Evolutionary conservation across 2,797 vertebrate genomes (phyloP).

Genomic region (Ispidina lecontei): DNA sequence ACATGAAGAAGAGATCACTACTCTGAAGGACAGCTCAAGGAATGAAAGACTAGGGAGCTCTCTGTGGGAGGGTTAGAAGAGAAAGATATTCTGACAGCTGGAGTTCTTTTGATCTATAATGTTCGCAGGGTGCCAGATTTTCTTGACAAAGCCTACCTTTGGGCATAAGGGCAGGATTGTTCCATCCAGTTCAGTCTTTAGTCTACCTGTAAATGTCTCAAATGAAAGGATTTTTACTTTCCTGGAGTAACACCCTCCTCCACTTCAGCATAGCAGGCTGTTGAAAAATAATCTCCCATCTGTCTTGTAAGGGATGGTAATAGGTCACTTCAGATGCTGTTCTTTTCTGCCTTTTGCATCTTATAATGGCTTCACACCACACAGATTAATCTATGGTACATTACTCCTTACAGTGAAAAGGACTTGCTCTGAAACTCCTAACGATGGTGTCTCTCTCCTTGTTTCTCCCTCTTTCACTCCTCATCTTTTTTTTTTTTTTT

Average conservation of each 20-base stretch:
- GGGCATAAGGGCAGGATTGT: neutral
- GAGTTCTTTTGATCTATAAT: neutral
- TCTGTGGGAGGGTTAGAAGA: neutral
- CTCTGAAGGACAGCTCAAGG: neutral
- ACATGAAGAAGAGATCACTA: neutral
- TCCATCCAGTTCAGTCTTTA: neutral
- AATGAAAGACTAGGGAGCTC: neutral
- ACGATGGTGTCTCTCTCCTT: neutral
- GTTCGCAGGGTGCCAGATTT: neutral
- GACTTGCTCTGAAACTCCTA: neutral
- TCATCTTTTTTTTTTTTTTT: conserved; percentile 4
- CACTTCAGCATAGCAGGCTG: neutral
- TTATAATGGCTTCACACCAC: neutral
- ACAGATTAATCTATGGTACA: neutral
- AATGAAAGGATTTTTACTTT: neutral
- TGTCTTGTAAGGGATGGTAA: neutral
- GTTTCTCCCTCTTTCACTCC: neutral
- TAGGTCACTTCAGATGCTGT: neutral
- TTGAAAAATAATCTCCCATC: neutral
- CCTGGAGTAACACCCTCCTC: neutral
- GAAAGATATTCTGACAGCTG: neutral
- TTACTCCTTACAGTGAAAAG: neutral
- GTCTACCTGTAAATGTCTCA: neutral
- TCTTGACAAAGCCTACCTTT: neutral
- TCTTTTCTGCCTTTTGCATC: conserved; percentile 11